Evolutionary conservation across 2,888 invertebrate species (phyloP).

Genomic region (Tortrix viridana): DNA sequence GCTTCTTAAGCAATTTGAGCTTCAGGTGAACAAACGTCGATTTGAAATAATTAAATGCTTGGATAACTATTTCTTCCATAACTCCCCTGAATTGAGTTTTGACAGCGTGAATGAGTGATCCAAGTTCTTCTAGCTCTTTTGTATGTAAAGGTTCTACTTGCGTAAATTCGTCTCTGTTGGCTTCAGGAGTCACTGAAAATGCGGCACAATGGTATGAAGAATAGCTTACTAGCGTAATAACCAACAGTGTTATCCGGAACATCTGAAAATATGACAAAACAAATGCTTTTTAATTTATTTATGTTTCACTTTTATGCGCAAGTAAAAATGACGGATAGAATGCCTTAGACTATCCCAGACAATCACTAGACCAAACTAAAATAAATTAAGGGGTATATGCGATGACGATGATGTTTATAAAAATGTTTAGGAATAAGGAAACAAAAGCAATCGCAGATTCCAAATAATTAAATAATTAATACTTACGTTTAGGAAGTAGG

Average conservation of each 20-base stretch:
- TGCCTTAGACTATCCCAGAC: too few species aligned
- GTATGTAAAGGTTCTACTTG: constrained; percentile 17
- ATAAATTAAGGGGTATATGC: too few species aligned
- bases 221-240: constrained; percentile 16
- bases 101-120: constrained; percentile 49
- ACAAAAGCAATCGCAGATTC: too few species aligned
- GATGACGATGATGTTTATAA: too few species aligned
- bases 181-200: background rate
- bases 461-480: too few species aligned
- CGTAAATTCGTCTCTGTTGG: constrained; percentile 33
- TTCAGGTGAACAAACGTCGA: constrained; percentile 52
- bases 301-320: too few species aligned
- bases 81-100: constrained; percentile 57
- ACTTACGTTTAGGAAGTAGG: too few species aligned
- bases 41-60: constrained; percentile 49
- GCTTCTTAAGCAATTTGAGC: constrained; percentile 54
- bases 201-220: background rate
- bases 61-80: constrained; percentile 51
- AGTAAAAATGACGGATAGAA: too few species aligned
- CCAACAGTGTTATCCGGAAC: constrained; percentile 35
- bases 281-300: background rate
- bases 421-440: too few species aligned
- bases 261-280: constrained; percentile 46
- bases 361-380: too few species aligned
- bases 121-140: constrained; percentile 46